Conservation (phyloP, 2,888 invertebrate genomes). For the Dasypogon diadema region DNA sequence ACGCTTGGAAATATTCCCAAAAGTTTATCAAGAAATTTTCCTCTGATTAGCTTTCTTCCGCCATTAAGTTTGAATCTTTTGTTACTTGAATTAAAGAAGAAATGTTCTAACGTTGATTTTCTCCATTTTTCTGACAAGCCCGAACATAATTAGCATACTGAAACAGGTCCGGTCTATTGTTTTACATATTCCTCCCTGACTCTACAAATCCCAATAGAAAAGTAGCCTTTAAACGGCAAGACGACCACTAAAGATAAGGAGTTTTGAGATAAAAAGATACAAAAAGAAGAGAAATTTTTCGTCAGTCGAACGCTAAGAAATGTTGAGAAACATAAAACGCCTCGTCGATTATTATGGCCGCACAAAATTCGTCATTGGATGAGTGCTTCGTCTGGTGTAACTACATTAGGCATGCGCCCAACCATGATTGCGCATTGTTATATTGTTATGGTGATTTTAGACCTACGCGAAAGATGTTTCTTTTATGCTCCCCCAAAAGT, state of each 20-base stretch:
- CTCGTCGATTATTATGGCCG: constrained; percentile 46
- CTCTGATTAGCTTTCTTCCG: constrained; percentile 37
- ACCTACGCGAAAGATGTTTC: constrained; percentile 43
- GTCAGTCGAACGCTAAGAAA: constrained; percentile 3
- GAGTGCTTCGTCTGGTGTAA: constrained; percentile 26
- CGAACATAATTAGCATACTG: constrained; percentile 39
- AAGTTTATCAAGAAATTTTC: neutral
- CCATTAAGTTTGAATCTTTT: constrained; percentile 3
- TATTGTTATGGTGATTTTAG: constrained; percentile 47
- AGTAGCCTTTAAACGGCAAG: constrained; percentile 9
- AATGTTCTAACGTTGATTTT: constrained; percentile 42
- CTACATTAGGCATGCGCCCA: constrained; percentile 49
- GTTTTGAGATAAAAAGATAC: constrained; percentile 17
- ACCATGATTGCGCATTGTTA: constrained; percentile 48
- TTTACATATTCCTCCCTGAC: neutral
- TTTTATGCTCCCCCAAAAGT: constrained; percentile 1
- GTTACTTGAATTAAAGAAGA: constrained; percentile 1
- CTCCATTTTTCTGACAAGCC: constrained; percentile 1
- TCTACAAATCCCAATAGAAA: neutral
- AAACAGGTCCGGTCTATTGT: constrained; percentile 41
- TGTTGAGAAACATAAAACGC: constrained; percentile 19
- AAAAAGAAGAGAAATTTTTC: neutral
- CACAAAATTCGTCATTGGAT: constrained; percentile 46
- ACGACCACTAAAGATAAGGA: constrained; percentile 12
- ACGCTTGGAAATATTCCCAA: neutral